phyloP scores from a whole-genome alignment of 2,797 vertebrate genomes.

The Poecilia gillii region DNA sequence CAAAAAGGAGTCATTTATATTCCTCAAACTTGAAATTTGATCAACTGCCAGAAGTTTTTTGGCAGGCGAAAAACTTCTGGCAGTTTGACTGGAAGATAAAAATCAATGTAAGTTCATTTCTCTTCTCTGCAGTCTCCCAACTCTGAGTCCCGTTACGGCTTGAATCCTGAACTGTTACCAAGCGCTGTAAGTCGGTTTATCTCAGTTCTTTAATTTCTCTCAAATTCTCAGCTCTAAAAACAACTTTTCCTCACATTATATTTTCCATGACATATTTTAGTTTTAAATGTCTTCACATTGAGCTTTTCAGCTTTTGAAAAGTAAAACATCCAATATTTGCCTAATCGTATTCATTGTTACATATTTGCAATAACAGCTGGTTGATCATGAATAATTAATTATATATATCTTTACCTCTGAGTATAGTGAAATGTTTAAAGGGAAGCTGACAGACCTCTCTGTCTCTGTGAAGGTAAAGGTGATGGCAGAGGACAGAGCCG shows the following conservation, averaged over 20 bases:
- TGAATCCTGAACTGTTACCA: constrained; percentile 81
- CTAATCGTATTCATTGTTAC: not conserved
- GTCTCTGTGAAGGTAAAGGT: constrained; percentile 76
- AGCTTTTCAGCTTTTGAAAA: not conserved
- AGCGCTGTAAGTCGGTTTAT: constrained; percentile 73
- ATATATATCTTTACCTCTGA: not conserved
- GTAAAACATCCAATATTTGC: not conserved
- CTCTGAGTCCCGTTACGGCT: constrained; percentile 80
- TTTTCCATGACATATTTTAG: not conserved
- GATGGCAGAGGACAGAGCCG: constrained; percentile 74
- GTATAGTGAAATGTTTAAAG: not conserved
- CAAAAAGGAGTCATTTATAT: too few species aligned
- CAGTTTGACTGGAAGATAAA: not conserved
- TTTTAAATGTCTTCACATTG: not conserved
- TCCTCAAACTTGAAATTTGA: not conserved
- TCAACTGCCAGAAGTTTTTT: not conserved
- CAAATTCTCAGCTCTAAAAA: not conserved
- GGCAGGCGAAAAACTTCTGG: too few species aligned
- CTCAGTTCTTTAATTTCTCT: not conserved
- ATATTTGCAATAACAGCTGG: not conserved
- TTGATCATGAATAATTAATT: not conserved
- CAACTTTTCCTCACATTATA: not conserved
- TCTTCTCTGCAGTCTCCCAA: constrained; percentile 57
- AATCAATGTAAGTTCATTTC: not conserved
- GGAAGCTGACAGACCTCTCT: not conserved